Base-by-base conservation (phyloP, 2,113 vertebrate species). In the Pionites leucogaster region DNA sequence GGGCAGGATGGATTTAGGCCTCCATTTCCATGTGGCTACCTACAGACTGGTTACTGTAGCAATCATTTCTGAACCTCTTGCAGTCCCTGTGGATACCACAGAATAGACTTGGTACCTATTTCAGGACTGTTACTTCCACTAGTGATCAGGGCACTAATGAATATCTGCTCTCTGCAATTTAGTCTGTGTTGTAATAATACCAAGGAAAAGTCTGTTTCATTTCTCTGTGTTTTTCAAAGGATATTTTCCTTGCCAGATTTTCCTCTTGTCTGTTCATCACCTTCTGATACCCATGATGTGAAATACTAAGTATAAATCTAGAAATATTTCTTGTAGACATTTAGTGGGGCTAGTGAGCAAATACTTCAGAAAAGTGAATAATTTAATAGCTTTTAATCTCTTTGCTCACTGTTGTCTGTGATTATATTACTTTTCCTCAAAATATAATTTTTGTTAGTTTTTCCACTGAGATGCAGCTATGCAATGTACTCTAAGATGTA, bases 291-390 rank as follows among this genome's bases (percentile, higher is more conserved):
- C 39, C 17, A 33, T 88, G 91, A 28, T 44, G 50, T 69, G 57
- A 92, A 93, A 86, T 63, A 12, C 35, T 55, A 78, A 88, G 19
- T 59, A 80, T 20, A 86, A 90, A 83, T 62, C 37, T 76, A 70
- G 62, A 93, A 93, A 33, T 92, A 79, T 71, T 95, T 89, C 24
- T 72, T 91, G n/a, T n/a, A 85, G 71, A 81, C 19, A 28, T 80
- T 85, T 85, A 87, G 44, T 22, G 82, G 35, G 39, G 14, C 65
- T 85, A 24, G 33, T 35, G 64, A 69, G 64, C 33, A 92, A 96
- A 90, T 89, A 85, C 62, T 91, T 93, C 28, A 75, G 52, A 79
- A 5, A 93, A 79, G 13, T 69, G 49, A 94, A 25, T 86, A 89
- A 85, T 86, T 82, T 46, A 82, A 52, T 74, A 82, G 29, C 8